A percentile compares a stretch with the other conserved stretches of the same genome.
phyloP scores from a whole-genome alignment of 2,113 vertebrate species.

The Ascaphus truei region DNA sequence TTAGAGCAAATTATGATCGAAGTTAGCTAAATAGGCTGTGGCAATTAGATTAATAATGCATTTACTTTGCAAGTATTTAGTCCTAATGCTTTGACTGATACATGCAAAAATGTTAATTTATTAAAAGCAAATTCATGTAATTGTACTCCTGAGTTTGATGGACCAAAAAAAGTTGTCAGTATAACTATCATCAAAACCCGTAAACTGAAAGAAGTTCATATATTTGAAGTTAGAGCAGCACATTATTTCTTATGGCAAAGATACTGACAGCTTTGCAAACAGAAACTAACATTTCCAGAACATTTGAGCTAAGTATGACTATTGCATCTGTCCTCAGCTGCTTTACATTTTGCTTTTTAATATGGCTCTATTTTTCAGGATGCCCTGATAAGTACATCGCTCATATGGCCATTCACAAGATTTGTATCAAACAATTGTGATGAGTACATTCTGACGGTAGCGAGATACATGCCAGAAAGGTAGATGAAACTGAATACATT shows the following conservation, averaged over 20 bases:
- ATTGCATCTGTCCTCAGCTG: neutral
- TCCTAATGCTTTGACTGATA: conserved; percentile 92
- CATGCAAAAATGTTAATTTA: conserved; percentile 97
- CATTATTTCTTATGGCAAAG: conserved; percentile 37
- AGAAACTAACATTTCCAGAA: conserved; percentile 21
- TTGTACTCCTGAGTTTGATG: conserved; percentile 87
- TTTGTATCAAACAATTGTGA: conserved; percentile 31
- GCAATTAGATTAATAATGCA: conserved; percentile 94
- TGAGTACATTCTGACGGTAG: conserved; percentile 20
- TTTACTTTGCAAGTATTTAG: conserved; percentile 91
- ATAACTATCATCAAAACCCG: conserved; percentile 81
- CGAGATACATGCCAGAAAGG: conserved; percentile 19
- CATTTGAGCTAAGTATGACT: conserved; percentile 10
- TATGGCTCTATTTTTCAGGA: conserved; percentile 28
- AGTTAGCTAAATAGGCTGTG: conserved; percentile 70
- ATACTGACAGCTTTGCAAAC: conserved; percentile 32
- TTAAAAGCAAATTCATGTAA: conserved; percentile 96
- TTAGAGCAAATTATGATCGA: conserved; percentile 67
- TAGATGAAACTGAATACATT: conserved; percentile 21
- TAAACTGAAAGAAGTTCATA: conserved; percentile 58
- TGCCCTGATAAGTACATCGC: conserved; percentile 26
- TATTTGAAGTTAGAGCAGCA: conserved; percentile 31
- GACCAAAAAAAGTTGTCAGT: conserved; percentile 91
- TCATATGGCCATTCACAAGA: conserved; percentile 30
- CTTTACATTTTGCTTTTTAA: conserved; percentile 15